These are phyloP conservation scores for Batillaria attramentaria DNA, from an alignment of 1,140 invertebrate genomes.

Conservation along the genomic window DNA sequence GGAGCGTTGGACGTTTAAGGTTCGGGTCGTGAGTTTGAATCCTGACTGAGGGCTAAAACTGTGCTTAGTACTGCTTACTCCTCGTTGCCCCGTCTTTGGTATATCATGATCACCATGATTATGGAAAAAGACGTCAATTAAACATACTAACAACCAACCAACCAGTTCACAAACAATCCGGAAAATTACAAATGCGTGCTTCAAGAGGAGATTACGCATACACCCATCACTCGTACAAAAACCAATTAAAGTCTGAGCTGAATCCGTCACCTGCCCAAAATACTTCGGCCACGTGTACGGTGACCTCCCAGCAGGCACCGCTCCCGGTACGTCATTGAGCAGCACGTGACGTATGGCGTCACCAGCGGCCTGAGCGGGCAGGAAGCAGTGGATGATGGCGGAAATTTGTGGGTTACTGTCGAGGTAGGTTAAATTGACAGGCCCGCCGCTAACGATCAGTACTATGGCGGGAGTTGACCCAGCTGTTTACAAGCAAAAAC, in stretches of 20 bases:
- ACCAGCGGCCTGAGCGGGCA: conserved; percentile 63
- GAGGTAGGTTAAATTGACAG: conserved; percentile 59
- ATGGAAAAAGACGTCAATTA: neutral
- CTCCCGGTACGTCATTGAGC: conserved; percentile 39
- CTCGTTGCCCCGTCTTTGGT: too few species aligned
- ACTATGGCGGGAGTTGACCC: conserved; percentile 45
- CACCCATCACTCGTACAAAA: too few species aligned
- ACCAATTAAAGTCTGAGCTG: neutral
- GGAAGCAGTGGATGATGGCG: conserved; percentile 65
- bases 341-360: conserved; percentile 56
- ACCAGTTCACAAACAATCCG: too few species aligned
- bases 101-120: neutral
- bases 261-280: conserved; percentile 37
- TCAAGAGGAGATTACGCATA: neutral
- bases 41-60: too few species aligned
- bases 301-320: conserved; percentile 55
- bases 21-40: neutral
- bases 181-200: neutral
- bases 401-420: conserved; percentile 36
- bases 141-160: neutral
- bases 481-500: conserved; percentile 2
- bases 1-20: neutral
- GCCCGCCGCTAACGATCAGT: conserved; percentile 61
- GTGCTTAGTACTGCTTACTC: too few species aligned
- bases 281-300: conserved; percentile 58